Base-by-base conservation (phyloP, 2,888 invertebrate genomes). In the Onchidella celtica region DNA sequence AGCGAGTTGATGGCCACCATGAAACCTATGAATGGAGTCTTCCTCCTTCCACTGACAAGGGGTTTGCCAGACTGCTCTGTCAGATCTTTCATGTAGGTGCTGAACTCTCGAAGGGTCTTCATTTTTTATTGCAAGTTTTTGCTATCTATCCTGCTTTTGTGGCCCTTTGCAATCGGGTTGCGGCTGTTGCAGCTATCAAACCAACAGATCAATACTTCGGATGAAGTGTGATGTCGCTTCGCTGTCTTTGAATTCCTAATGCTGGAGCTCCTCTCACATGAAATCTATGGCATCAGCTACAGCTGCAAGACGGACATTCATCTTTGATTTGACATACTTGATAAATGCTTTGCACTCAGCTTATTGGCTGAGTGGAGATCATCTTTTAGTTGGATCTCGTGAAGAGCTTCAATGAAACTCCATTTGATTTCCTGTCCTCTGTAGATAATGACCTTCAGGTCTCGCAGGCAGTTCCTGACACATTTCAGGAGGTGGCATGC, bases 11-110 rank as follows among this genome's bases (percentile, higher is more conserved):
- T 27, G 38, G 74, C 59, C 4, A 24, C 21, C 21, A 74, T 1
- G 47, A 74, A 74, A 21, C 74, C 74, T 11, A 74, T 14, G 47
- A 74, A 74, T 3, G 59, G 32, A n/a, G 74, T 74, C 59, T 74
- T 74, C 55, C 74, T 40, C 36, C 47, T 47, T 6, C 47, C 17
- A 17, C 47, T 11, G 6, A 17, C 47, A 6, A 47, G 47, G 17
- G 17, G 47, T 24, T 72, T 72, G 14, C 72, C 72, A 9, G n/a
- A 17, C 14, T 17, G 24, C 24, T 74, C 74, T 57, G 21, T 24
- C n/a, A 74, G 36, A 27, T 27, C 34, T 32, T 11, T 55, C 4
- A 57, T 24, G 34, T 66, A 66, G 3, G 17, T 4, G 11, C 29
- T 11, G 17, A 32, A 29, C 32, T 66, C 29, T 21, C 21, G 27